Evolutionary conservation across 2,113 vertebrate genomes (phyloP).

Genomic region (Aegypius monachus): DNA sequence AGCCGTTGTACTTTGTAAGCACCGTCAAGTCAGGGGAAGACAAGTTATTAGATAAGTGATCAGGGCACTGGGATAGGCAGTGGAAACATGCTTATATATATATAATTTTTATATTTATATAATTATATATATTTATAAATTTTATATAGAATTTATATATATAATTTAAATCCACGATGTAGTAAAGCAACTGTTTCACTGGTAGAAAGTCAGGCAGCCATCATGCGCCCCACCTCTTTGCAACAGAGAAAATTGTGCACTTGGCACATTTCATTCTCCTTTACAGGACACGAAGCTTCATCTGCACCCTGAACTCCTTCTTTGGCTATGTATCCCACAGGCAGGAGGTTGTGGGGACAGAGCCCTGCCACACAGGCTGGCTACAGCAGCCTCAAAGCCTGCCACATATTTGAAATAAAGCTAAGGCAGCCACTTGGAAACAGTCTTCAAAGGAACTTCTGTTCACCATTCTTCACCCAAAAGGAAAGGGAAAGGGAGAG

Average conservation of each 20-base stretch:
- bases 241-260: neutral
- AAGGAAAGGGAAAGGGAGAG: neutral
- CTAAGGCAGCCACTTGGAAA: neutral
- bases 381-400: neutral
- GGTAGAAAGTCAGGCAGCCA: neutral
- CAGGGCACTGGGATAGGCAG: neutral
- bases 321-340: too few species aligned
- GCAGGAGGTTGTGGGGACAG: too few species aligned
- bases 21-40: neutral
- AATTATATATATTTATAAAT: neutral
- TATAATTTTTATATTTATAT: neutral
- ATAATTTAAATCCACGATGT: neutral
- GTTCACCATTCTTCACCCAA: neutral
- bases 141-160: neutral
- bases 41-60: accelerated
- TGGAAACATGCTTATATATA: neutral
- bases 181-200: neutral
- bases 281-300: neutral
- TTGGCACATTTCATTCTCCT: neutral
- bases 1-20: neutral
- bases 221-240: neutral
- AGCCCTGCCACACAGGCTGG: neutral
- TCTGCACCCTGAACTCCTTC: neutral
- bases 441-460: neutral
- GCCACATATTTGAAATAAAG: neutral